phyloP scores from a whole-genome alignment of 2,888 invertebrate genomes.

The Quadroppia sp. region DNA sequence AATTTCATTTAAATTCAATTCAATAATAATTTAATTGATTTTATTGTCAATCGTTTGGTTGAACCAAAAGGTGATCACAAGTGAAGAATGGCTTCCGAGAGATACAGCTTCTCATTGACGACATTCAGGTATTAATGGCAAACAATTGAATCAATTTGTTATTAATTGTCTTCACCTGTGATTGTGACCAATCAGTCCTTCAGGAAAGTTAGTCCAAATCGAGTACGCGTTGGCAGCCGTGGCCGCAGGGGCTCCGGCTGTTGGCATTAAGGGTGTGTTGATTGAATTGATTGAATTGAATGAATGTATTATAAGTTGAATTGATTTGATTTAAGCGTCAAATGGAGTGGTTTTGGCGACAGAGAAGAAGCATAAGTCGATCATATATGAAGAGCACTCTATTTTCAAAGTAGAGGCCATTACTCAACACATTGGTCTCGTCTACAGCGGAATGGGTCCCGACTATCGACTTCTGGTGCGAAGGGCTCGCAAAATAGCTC shows the following conservation, averaged over 20 bases:
- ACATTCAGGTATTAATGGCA: slow-evolving; percentile 64
- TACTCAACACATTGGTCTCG: slow-evolving; percentile 92
- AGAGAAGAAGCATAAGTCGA: slow-evolving; percentile 96
- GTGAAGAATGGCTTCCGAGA: slow-evolving; percentile 74
- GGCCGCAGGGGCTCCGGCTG: slow-evolving; percentile 95
- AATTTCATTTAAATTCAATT: neutral
- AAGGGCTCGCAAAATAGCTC: slow-evolving; percentile 90
- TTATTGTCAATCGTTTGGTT: neutral
- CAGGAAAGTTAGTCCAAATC: slow-evolving; percentile 98
- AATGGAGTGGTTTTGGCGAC: slow-evolving; percentile 98
- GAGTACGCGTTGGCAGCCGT: slow-evolving; percentile 99
- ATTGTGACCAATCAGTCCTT: slow-evolving; percentile 66
- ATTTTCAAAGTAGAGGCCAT: slow-evolving; percentile 95
- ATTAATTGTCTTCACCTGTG: neutral
- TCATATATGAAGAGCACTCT: slow-evolving; percentile 93
- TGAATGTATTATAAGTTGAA: too few relatives aligned
- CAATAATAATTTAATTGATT: neutral
- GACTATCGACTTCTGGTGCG: slow-evolving; percentile 71
- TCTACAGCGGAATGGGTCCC: slow-evolving; percentile 75
- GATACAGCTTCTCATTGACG: slow-evolving; percentile 93
- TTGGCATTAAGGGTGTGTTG: slow-evolving; percentile 85
- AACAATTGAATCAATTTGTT: slow-evolving; percentile 15
- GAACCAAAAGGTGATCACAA: slow-evolving; percentile 9
- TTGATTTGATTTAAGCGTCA: slow-evolving; percentile 63
- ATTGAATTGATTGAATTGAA: neutral